Evolutionary conservation across 2,113 vertebrate genomes (phyloP).

Genomic region (Bufo gargarizans): DNA sequence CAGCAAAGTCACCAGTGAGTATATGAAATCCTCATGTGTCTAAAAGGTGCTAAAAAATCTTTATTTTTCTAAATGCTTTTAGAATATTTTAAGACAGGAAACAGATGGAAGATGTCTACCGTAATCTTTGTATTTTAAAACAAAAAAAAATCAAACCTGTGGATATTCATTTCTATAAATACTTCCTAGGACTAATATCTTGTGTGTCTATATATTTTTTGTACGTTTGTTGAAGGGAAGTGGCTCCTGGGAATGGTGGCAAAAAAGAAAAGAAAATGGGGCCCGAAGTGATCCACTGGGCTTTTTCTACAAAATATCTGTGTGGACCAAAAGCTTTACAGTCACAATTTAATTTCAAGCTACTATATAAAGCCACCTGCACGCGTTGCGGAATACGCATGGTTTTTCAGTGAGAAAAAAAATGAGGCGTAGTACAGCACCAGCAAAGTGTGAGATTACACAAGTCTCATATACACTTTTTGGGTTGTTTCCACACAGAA

Average conservation of each 20-base stretch:
- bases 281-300: not conserved
- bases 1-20: constrained; percentile 28
- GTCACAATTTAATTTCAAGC: too few relatives aligned
- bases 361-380: too few relatives aligned
- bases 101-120: constrained; percentile 66
- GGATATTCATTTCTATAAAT: constrained; percentile 67
- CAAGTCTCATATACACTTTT: too few relatives aligned
- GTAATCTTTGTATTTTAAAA: constrained; percentile 70
- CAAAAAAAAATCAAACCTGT: constrained; percentile 69
- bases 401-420: too few relatives aligned
- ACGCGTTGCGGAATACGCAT: too few relatives aligned
- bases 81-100: constrained; percentile 55
- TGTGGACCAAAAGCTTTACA: too few relatives aligned
- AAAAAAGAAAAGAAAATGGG: not conserved
- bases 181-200: constrained; percentile 70
- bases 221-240: not conserved
- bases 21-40: constrained; percentile 42
- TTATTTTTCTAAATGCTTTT: constrained; percentile 57
- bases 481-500: too few relatives aligned
- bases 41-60: constrained; percentile 55
- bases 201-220: constrained; percentile 46
- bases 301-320: not conserved
- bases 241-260: not conserved
- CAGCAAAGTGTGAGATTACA: too few relatives aligned
- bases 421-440: too few relatives aligned